phyloP scores from a whole-genome alignment of 2,113 vertebrate species.

The Oreochromis tanganicae region DNA sequence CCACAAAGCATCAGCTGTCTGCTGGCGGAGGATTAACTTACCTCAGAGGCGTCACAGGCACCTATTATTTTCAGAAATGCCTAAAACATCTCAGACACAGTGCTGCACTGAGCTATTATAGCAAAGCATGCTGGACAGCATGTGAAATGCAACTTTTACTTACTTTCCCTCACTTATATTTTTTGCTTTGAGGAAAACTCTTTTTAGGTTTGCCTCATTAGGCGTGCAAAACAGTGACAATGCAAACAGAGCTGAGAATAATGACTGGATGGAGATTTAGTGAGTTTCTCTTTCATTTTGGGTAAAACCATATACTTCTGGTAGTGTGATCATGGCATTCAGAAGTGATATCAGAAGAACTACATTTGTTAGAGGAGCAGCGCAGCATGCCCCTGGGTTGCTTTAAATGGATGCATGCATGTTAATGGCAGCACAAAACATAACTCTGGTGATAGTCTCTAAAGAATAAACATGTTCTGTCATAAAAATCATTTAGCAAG shows the following conservation, averaged over 20 bases:
- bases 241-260: background rate
- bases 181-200: background rate
- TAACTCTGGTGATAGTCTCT: background rate
- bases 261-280: background rate
- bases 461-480: background rate
- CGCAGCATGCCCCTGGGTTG: background rate
- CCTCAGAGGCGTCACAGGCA: background rate
- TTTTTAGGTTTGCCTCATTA: background rate
- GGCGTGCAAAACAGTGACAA: background rate
- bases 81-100: background rate
- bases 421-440: background rate
- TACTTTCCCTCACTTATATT: background rate
- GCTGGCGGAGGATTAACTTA: constrained; percentile 1
- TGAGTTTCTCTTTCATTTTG: background rate
- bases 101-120: background rate
- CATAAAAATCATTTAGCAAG: background rate
- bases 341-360: background rate
- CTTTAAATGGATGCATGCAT: background rate
- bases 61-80: constrained; percentile 6
- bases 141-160: background rate
- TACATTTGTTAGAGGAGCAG: background rate
- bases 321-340: background rate
- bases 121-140: background rate
- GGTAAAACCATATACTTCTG: background rate
- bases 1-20: background rate